Base-by-base conservation (phyloP, 2,113 vertebrate genomes). In the Telmatochromis bifrenatus region DNA sequence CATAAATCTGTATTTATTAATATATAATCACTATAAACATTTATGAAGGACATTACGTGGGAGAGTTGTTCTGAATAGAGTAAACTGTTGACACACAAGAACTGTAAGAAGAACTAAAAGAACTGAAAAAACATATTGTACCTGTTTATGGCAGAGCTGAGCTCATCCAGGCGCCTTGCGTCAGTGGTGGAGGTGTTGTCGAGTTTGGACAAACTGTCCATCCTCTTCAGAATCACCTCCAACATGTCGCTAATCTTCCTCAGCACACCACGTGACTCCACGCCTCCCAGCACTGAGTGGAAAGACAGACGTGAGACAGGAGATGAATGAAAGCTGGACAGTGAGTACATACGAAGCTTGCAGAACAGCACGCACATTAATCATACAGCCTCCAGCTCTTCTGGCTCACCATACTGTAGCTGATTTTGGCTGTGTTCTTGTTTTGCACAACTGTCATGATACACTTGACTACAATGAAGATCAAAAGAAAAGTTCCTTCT, bases 161-260 rank as follows among this genome's bases (percentile, higher is more conserved):
- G 92, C 60, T 97, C 97, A 1, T 97, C 96, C 79, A 97, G 95
- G 84, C 95, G 97, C 79, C 95, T 97, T 47, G 95, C 96, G 53
- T 98, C 98, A 0, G 97, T 97, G 93, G 87, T 88, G 70, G 94
- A 93, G 87, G 86, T 90, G 86, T 99, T 99, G 96, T 97, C 97
- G 88, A 99, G 96, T 88, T 97, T 97, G 88, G 98, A 97, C 93
- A 99, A 96, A 35, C 95, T 91, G 93, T 99, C 98, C 97, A 99
- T 97, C 91, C 97, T 97, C 94, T 97, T 99, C 91, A 97, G 96
- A 96, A 99, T 97, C 94, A 98, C 95, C 96, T 99, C 99, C 96
- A 99, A 92, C 97, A 99, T 98, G 95, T 99, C 98, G 6, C 97
- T 99, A 97, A 99, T 99, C 94, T 97, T 97, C 81, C 97, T 97